Evolutionary conservation across 2,888 invertebrate genomes (phyloP), one percentile per base, ranked within the genome.

Genomic region (Polietes domitor): DNA sequence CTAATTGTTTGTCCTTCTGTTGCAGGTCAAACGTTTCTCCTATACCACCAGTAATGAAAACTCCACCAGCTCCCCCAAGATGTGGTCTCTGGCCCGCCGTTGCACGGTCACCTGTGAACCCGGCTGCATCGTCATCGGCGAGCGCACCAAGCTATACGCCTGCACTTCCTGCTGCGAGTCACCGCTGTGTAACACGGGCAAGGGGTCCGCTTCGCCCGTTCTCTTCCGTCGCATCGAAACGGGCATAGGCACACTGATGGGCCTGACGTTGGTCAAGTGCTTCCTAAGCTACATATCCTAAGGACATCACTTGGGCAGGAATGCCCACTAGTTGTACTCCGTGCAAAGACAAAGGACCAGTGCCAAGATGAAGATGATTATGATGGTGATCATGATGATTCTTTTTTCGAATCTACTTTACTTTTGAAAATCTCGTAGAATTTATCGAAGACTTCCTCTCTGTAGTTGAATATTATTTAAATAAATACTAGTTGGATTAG

Each of bases 41-140:
- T 97, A 96, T 91, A 96, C 96, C 6, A 96, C 96, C 2, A 96
- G 96, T 77, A 97, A 95, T 0, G 97, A 97, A 89, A 97, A 97
- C 90, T 93, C 94, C 28, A 95, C 95, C 0, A 96, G 96, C 0
- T 94, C 94, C 10, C 95, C 95, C 0, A 95, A 95, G 90, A 94
- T 96, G 93, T 97, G 97, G 97, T 95, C 96, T 0, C 90, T 97
- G 79, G 96, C 97, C 90, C 93, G 97, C 12, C 96, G 96, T 90
- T 97, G 97, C 90, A 94, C 96, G 0, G 95, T 95, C 88, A 95
- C 95, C 88, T 98, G 97, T 92, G 97, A 97, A 87, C 95, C 97
- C 0, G 97, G 97, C 12, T 97, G 97, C 92, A 97, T 97, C 88
- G 94, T 97, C 71, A 97, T 98, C 86, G 97, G 97, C 0, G 97